Conservation (phyloP, 35 echinoderm and acorn worm genomes). For the Apostichopus japonicus region DNA sequence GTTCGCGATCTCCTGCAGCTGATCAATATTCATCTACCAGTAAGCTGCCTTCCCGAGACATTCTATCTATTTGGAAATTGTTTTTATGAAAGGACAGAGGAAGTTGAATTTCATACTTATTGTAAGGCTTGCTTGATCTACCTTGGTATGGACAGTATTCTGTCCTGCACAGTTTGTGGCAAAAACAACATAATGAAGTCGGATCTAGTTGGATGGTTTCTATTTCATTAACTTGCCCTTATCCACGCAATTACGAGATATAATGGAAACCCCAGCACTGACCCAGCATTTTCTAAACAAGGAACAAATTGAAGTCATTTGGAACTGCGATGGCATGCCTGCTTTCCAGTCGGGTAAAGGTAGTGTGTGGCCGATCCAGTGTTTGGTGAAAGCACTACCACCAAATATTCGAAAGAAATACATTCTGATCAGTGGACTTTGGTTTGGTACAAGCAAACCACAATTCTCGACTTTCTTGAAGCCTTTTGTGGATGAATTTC, state of each 20-base stretch:
- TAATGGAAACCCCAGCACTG: slow-evolving; percentile 2
- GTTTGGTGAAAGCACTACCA: neutral
- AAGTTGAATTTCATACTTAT: neutral
- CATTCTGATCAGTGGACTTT: slow-evolving; percentile 18
- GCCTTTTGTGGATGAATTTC: slow-evolving; percentile 38
- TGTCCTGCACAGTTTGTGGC: neutral
- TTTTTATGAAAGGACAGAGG: slow-evolving; percentile 1
- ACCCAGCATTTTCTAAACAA: neutral
- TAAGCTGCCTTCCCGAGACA: neutral
- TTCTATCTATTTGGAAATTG: neutral
- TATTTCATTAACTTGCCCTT: neutral
- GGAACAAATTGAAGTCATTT: neutral
- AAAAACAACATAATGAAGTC: neutral
- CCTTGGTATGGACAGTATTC: neutral
- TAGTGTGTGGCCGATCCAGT: slow-evolving; percentile 10
- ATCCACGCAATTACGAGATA: neutral
- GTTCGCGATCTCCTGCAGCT: neutral
- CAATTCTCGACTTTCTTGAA: neutral
- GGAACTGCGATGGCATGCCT: slow-evolving; percentile 35
- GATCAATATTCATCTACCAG: slow-evolving; percentile 27
- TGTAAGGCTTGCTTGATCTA: neutral
- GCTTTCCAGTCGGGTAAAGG: slow-evolving; percentile 27
- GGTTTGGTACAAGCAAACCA: slow-evolving; percentile 41
- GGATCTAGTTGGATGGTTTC: neutral
- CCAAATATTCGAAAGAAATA: slow-evolving; percentile 16